phyloP scores from a whole-genome alignment of 2,113 vertebrate species.

The Ceyx melanurus region DNA sequence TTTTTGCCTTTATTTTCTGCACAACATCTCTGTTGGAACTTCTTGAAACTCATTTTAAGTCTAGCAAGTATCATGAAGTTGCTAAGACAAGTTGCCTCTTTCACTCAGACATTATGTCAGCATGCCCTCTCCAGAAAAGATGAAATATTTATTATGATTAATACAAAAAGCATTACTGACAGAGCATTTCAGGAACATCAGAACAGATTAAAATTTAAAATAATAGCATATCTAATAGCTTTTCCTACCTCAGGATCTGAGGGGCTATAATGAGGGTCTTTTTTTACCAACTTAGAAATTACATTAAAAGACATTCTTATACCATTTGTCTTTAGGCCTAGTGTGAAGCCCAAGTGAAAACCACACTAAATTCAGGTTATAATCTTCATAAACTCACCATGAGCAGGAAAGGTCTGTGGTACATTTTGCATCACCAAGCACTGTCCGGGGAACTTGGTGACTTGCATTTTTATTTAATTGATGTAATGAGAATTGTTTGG shows the following conservation, averaged over 20 bases:
- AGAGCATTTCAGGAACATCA: not conserved
- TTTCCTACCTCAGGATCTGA: conserved; percentile 40
- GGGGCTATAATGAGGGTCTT: conserved; percentile 53
- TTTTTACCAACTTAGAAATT: conserved; percentile 35
- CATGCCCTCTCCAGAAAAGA: conserved; percentile 1
- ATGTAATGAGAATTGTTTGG: not conserved
- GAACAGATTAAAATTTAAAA: conserved; percentile 44
- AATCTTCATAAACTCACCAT: not conserved
- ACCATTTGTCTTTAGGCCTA: not conserved
- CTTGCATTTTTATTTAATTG: not conserved
- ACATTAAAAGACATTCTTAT: not conserved
- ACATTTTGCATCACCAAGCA: not conserved
- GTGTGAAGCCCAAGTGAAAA: not conserved
- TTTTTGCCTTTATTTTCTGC: not conserved
- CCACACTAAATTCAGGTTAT: not conserved
- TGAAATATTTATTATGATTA: conserved; percentile 64
- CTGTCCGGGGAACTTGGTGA: not conserved
- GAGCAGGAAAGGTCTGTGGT: not conserved
- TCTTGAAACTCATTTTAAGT: conserved; percentile 1
- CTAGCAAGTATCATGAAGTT: conserved; percentile 12
- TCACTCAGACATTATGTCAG: not conserved
- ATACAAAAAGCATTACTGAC: conserved; percentile 34
- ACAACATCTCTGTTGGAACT: not conserved
- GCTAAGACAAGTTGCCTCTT: not conserved
- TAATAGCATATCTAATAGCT: conserved; percentile 47